Evolutionary conservation across 1,140 invertebrate species (phyloP), one percentile per base, ranked within the genome.

Genomic region (Linepithema humile): DNA sequence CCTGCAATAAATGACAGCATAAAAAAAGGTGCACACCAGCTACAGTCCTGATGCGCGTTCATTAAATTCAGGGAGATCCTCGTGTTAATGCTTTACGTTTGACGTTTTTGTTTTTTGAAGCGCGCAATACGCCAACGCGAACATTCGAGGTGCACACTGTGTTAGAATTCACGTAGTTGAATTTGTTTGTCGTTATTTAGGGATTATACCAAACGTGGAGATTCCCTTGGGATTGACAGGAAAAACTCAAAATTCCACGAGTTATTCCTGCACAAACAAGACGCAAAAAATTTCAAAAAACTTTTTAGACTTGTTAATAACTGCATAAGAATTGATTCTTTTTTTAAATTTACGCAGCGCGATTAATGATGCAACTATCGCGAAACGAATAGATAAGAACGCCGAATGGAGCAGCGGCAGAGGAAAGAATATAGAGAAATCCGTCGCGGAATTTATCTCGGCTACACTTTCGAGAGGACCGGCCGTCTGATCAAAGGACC

Each of bases 401-500:
- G n/a, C n/a, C n/a, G 23, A 53, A 67, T 15, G n/a, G 38, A 67
- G 55, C 29, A 48, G 43, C 5, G 32, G 20, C 32, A 53, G 23
- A 32, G 26, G 35, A 74, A 74, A n/a, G 43, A 43, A 23, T 60
- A 17, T 12, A 20, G 67, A 69, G 43, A 74, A n/a, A n/a, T 3
- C 48, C 26, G 38, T 65, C 57, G 62, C 62, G 64, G 53, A 75
- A 75, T 85, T 77, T 72, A 85, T 72, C 80, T 69, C 74, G 38
- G 29, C 38, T 29, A 50, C 65, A 23, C 59, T 74, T 55, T 75
- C 83, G 45, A 48, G 45, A 48, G 53, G 35, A 78, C n/a, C 60
- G 65, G 38, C 55, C 57, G 55, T 60, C 59, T 35, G 83, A 88
- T 88, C 86, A 88, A 88, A 88, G 82, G 48, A 23, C 50, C 60